A percentile compares a stretch with the other conserved stretches of the same genome.
phyloP scores from a whole-genome alignment of 2,888 invertebrate species.

The Drosophila tanythrix region DNA sequence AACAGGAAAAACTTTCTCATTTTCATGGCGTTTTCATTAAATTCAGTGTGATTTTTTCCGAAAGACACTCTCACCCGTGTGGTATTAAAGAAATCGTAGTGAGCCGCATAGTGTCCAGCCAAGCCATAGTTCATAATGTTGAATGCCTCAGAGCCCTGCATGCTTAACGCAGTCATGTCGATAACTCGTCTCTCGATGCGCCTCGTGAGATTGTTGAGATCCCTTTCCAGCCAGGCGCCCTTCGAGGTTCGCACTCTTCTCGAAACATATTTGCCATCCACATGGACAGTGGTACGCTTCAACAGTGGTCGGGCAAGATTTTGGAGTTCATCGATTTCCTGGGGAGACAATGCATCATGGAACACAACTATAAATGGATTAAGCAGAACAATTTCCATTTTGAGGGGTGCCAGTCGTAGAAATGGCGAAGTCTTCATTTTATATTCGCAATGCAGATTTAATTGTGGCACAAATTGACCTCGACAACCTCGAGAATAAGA shows the following conservation, averaged over 20 bases:
- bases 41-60: not conserved
- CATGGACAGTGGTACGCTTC: constrained; percentile 61
- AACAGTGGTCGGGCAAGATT: constrained; percentile 59
- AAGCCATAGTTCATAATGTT: constrained; percentile 82
- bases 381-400: constrained; percentile 70
- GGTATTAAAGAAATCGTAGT: constrained; percentile 75
- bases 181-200: constrained; percentile 65
- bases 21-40: not conserved
- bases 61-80: constrained; percentile 49
- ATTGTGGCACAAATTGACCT: constrained; percentile 51
- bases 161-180: constrained; percentile 77
- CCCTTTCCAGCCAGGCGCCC: constrained; percentile 70
- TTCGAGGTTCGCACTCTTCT: constrained; percentile 69
- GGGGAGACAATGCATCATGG: constrained; percentile 71
- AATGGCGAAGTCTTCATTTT: constrained; percentile 52
- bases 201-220: constrained; percentile 38
- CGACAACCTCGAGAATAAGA: constrained; percentile 68
- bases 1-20: not conserved
- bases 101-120: constrained; percentile 77
- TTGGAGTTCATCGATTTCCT: constrained; percentile 70
- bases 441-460: constrained; percentile 67
- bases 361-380: constrained; percentile 75
- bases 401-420: constrained; percentile 76
- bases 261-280: not conserved
- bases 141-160: constrained; percentile 62